Percentiles rank a stretch among this genome's conserved stretches.
phyloP scores from a whole-genome alignment of 2,113 vertebrate species.

The Gracilinanus agilis region DNA sequence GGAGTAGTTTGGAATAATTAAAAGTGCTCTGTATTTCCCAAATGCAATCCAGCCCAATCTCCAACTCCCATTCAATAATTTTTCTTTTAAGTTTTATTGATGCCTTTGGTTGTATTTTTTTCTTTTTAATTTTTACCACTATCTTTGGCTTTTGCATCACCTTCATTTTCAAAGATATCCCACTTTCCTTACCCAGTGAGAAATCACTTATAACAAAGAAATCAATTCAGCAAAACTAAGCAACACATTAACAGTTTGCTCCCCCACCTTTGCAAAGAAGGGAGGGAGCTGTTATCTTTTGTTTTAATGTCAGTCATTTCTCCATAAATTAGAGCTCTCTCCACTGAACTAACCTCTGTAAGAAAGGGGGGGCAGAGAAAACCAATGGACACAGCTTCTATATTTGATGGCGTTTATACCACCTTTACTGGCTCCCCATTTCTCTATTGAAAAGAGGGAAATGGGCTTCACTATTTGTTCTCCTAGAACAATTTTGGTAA shows the following conservation, averaged over 20 bases:
- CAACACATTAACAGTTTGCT: not conserved
- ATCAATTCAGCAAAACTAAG: not conserved
- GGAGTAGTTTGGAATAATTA: slow-evolving; percentile 1
- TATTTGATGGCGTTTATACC: not conserved
- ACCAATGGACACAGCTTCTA: not conserved
- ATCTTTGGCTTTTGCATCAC: not conserved
- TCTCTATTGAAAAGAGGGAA: not conserved
- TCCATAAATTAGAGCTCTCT: too few species aligned
- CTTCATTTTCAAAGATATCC: not conserved
- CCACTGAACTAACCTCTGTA: not conserved
- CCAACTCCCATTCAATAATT: not conserved
- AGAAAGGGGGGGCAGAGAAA: not conserved
- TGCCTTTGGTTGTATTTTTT: not conserved
- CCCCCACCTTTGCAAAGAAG: not conserved
- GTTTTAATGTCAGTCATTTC: not conserved
- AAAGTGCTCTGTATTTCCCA: not conserved
- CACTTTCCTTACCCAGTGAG: not conserved
- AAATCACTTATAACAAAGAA: not conserved
- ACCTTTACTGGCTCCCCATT: not conserved
- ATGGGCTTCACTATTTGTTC: not conserved
- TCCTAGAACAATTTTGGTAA: not conserved
- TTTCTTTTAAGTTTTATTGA: not conserved
- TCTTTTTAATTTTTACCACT: not conserved
- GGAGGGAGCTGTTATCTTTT: not conserved
- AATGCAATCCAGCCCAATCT: not conserved